phyloP scores from a whole-genome alignment of 2,888 invertebrate genomes.

The Ceramica pisi region DNA sequence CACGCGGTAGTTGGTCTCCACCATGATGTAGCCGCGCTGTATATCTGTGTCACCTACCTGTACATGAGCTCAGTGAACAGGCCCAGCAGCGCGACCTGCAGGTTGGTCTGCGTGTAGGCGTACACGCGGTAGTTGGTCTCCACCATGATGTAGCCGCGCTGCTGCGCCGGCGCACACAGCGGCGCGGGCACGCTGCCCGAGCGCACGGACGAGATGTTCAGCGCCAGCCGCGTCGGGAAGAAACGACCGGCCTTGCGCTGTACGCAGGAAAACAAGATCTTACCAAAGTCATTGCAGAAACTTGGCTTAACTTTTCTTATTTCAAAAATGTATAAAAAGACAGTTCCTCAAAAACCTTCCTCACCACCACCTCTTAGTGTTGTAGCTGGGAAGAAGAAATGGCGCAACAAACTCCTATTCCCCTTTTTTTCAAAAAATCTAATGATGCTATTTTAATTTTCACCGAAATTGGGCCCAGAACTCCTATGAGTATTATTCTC shows the following conservation, averaged over 20 bases:
- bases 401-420: too few relatives aligned
- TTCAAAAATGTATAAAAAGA: too few relatives aligned
- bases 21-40: slow-evolving; percentile 94
- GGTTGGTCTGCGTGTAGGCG: slow-evolving; percentile 97
- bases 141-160: slow-evolving; percentile 95
- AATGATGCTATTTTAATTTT: too few relatives aligned
- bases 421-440: too few relatives aligned
- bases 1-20: slow-evolving; percentile 98
- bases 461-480: too few relatives aligned
- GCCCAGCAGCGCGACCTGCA: slow-evolving; percentile 98
- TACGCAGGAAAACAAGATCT: neutral
- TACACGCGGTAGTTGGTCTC: slow-evolving; percentile 99
- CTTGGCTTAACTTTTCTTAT: too few relatives aligned
- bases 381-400: too few relatives aligned
- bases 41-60: slow-evolving; percentile 8
- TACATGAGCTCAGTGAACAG: slow-evolving; percentile 98
- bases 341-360: too few relatives aligned
- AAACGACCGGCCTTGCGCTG: slow-evolving; percentile 97
- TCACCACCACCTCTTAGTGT: too few relatives aligned
- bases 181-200: slow-evolving; percentile 82
- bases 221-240: slow-evolving; percentile 98
- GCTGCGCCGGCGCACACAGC: slow-evolving; percentile 72
- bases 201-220: slow-evolving; percentile 94
- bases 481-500: too few relatives aligned
- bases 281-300: too few relatives aligned